Evolutionary conservation across 2,113 vertebrate genomes (phyloP), one percentile per base, ranked within the genome.

Genomic region (Electrona antarctica): DNA sequence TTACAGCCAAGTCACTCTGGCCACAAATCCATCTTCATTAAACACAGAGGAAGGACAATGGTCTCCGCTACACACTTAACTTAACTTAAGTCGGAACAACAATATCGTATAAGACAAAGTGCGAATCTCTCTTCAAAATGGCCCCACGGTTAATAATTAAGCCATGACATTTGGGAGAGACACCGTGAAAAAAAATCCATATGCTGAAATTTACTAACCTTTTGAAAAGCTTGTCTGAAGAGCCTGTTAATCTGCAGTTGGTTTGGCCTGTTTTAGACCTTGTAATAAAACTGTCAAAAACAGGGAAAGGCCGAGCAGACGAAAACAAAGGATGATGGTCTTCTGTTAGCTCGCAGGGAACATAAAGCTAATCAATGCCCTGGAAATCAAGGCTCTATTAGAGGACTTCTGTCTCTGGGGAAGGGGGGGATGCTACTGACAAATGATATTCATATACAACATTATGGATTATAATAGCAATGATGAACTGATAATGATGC

Each of bases 121-220:
- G 79, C 74, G 86, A 91, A 88, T 90, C 87, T 91, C 84, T 77
- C 81, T 86, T 79, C 67, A 81, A 84, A 88, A 90, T 70, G 87
- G 73, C 81, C 76, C 83, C 83, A 63, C 74, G 68, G 90, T 91
- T 93, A 93, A 93, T 93, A 93, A 92, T 92, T 92, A 91, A 92
- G 68, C 88, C 76, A 67, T 92, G 91, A 91, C 89, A 93, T 93
- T 93, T 93, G 83, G 83, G 65, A 73, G 61, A 87, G 83, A 89
- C 87, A 89, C 83, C 67, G 83, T 87, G 85, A 93, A 91, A 84
- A 88, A 85, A 93, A 91, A 92, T 93, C 89, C 79, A 92, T 91
- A 92, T 80, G 85, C 80, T 89, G 89, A 92, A 86, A 90, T 90
- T 78, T 88, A 84, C 85, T 92, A 92, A 93, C 88, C 90, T 91